A percentile compares a stretch with the other conserved stretches of the same genome.
Evolutionary conservation across 1,140 invertebrate species (phyloP).

Genomic region (Dendrolimus punctatus): DNA sequence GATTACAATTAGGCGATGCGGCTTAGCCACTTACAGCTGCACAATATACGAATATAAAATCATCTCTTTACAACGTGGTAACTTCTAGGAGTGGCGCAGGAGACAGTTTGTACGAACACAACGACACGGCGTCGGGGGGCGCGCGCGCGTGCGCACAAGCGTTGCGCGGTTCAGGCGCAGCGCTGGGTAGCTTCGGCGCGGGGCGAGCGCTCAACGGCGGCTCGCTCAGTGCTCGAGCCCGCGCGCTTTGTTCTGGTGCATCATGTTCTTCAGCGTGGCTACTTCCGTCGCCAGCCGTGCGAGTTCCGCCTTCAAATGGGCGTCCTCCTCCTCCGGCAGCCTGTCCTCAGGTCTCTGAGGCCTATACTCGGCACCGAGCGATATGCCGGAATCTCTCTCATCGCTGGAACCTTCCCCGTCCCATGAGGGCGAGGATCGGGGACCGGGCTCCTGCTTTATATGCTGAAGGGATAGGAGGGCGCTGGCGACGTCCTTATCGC

Average conservation of each 20-base stretch:
- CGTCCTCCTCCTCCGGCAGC: slow-evolving; percentile 74
- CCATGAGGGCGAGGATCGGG: slow-evolving; percentile 84
- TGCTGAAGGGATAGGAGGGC: slow-evolving; percentile 84
- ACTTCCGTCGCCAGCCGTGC: slow-evolving; percentile 93
- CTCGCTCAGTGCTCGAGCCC: slow-evolving; percentile 56
- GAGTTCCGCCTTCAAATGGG: slow-evolving; percentile 87
- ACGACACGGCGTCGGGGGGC: slow-evolving; percentile 17
- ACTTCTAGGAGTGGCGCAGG: slow-evolving; percentile 56
- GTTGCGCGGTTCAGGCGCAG: slow-evolving; percentile 21
- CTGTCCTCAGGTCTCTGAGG: slow-evolving; percentile 59
- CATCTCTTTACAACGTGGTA: slow-evolving; percentile 67
- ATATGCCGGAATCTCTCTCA: slow-evolving; percentile 90
- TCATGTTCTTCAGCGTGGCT: slow-evolving; percentile 87
- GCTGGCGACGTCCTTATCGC: slow-evolving; percentile 88
- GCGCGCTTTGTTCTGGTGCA: slow-evolving; percentile 71
- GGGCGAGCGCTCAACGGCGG: slow-evolving; percentile 18
- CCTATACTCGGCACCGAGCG: slow-evolving; percentile 76
- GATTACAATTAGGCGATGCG: slow-evolving; percentile 60
- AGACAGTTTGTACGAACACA: slow-evolving; percentile 59
- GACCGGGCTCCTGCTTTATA: slow-evolving; percentile 86
- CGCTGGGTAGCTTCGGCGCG: slow-evolving; percentile 15
- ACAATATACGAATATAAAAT: slow-evolving; percentile 62
- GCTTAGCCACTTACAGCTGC: slow-evolving; percentile 63
- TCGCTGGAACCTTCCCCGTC: slow-evolving; percentile 89
- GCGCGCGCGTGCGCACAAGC: slow-evolving; percentile 11